Evolutionary conservation across 2,113 vertebrate species (phyloP).

Genomic region (Coracopsis vasa): DNA sequence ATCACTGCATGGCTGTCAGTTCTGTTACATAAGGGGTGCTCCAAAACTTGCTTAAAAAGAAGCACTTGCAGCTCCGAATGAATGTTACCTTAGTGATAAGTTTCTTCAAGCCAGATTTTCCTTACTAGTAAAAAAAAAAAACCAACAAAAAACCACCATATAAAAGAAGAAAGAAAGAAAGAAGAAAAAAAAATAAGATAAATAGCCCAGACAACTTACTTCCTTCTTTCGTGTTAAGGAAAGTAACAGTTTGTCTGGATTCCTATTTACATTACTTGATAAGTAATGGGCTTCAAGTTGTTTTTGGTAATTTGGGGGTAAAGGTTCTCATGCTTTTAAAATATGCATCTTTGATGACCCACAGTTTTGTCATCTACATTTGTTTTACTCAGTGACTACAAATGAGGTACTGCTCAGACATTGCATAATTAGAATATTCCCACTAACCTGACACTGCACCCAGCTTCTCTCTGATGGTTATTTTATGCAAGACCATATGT

Average conservation of each 20-base stretch:
- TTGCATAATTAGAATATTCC: constrained; percentile 26
- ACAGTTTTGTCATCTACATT: constrained; percentile 19
- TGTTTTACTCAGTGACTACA: neutral
- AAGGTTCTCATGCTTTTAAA: neutral
- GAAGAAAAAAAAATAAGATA: neutral
- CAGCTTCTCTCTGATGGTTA: constrained; percentile 15
- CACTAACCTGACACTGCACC: neutral
- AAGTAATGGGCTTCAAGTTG: neutral
- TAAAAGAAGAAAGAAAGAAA: neutral
- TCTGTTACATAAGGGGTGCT: constrained; percentile 30
- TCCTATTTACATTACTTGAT: neutral
- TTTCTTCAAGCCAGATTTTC: neutral
- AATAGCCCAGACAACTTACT: neutral
- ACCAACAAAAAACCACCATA: no score
- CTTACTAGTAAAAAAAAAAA: neutral
- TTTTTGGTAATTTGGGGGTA: constrained; percentile 23
- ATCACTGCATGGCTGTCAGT: neutral
- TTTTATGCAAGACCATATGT: constrained; percentile 59
- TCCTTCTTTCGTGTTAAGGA: neutral
- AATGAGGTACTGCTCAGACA: neutral
- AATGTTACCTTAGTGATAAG: neutral
- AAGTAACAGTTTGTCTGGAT: constrained; percentile 21
- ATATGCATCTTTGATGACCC: neutral
- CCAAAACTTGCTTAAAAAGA: neutral
- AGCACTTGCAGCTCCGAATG: neutral